Evolutionary conservation across 2,797 vertebrate genomes (phyloP).

Genomic region (Bucorvus abyssinicus): DNA sequence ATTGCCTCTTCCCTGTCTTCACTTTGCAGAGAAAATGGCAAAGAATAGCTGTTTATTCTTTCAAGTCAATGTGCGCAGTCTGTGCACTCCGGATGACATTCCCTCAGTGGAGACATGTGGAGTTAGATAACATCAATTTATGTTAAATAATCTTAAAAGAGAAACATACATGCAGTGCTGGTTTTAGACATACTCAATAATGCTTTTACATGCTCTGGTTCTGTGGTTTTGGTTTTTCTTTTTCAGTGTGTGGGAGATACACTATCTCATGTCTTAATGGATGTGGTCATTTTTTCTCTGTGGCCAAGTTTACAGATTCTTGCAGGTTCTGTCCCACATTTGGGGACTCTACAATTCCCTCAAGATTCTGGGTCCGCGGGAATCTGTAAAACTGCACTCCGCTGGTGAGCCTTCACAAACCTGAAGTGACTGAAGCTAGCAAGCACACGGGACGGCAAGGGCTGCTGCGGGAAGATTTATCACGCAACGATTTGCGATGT

Average conservation of each 20-base stretch:
- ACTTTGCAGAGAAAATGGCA: not conserved
- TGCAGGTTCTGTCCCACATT: not conserved
- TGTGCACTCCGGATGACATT: not conserved
- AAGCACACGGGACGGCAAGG: not conserved
- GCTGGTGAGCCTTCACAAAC: not conserved
- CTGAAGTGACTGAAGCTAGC: not conserved
- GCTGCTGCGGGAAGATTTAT: not conserved
- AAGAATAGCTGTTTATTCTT: not conserved
- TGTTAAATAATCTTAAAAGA: constrained; percentile 41
- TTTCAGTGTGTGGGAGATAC: not conserved
- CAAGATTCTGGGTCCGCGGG: not conserved
- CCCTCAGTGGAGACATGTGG: not conserved
- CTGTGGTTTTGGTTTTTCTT: not conserved
- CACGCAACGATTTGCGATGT: not conserved
- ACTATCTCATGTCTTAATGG: not conserved
- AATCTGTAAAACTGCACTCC: not conserved
- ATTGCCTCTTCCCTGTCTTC: not conserved
- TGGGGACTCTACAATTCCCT: not conserved
- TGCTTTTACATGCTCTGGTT: not conserved
- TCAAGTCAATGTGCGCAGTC: not conserved
- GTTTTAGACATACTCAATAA: not conserved
- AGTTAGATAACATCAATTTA: constrained; percentile 20
- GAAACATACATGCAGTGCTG: not conserved
- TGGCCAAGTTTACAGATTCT: not conserved
- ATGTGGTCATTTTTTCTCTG: not conserved